Evolutionary conservation across 2,888 invertebrate genomes (phyloP).

Genomic region (Salticus scenicus): DNA sequence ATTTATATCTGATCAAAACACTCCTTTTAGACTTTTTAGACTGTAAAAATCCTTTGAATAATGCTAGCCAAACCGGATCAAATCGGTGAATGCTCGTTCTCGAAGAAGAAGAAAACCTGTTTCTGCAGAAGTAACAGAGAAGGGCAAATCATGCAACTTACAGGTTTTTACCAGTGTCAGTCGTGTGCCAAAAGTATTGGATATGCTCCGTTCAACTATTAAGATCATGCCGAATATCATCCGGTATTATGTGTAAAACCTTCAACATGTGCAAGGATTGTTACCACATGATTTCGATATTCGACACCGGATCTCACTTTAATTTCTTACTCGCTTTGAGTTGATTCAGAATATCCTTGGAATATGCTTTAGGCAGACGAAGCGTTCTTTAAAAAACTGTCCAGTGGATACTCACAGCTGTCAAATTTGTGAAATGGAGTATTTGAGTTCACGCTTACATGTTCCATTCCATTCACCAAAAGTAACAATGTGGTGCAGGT

Average conservation of each 20-base stretch:
- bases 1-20: too few species aligned
- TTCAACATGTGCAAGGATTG: not conserved
- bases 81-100: too few species aligned
- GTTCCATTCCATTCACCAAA: slow-evolving; percentile 5
- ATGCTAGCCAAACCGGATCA: too few species aligned
- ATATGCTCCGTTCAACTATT: not conserved
- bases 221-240: not conserved
- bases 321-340: slow-evolving; percentile 11
- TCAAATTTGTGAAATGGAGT: not conserved
- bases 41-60: too few species aligned
- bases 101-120: too few species aligned
- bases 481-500: not conserved
- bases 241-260: not conserved
- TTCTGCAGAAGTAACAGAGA: not conserved
- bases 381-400: not conserved
- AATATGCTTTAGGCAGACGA: slow-evolving; percentile 7
- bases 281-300: not conserved
- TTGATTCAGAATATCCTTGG: not conserved
- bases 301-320: not conserved
- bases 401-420: slow-evolving; percentile 7
- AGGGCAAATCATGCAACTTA: not conserved
- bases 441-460: not conserved
- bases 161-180: not conserved
- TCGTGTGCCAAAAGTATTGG: not conserved
- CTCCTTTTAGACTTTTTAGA: too few species aligned